These are phyloP conservation scores for Gnatocerus cornutus DNA, from an alignment of 2,888 invertebrate species.

Conservation along the genomic window DNA sequence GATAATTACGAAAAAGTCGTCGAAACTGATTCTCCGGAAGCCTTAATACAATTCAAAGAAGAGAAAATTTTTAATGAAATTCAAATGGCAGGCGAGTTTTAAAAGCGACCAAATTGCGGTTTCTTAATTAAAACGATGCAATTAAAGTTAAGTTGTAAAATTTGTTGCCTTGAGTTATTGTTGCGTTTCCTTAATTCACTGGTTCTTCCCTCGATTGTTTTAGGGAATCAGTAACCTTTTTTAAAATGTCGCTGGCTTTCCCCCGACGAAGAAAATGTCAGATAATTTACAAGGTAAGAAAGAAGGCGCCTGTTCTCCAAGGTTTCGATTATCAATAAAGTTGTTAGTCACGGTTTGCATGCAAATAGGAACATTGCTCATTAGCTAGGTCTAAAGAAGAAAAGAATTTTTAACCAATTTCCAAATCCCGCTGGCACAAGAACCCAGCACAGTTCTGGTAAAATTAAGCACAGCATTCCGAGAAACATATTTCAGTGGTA, in stretches of 20 bases:
- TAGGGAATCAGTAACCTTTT: conserved; percentile 22
- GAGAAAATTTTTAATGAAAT: conserved; percentile 49
- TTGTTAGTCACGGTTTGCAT: conserved; percentile 46
- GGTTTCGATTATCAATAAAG: conserved; percentile 53
- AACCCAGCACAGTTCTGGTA: background rate
- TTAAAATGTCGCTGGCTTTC: conserved; percentile 42
- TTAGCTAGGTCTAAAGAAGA: no score
- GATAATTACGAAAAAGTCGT: conserved; percentile 27
- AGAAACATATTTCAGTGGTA: background rate
- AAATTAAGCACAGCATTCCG: background rate
- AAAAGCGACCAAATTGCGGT: conserved; percentile 43
- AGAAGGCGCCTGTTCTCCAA: conserved; percentile 5
- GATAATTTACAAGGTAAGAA: conserved; percentile 36
- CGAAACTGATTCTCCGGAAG: conserved; percentile 26
- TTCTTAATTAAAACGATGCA: conserved; percentile 52
- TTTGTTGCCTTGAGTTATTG: conserved; percentile 45
- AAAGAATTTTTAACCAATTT: no score
- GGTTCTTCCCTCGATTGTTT: conserved; percentile 5
- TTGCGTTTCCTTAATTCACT: conserved; percentile 35
- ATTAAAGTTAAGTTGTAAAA: conserved; percentile 51
- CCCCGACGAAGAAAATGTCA: conserved; percentile 40
- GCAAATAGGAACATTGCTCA: background rate
- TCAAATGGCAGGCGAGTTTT: conserved; percentile 41
- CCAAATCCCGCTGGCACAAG: no score
- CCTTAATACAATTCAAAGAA: conserved; percentile 25